Percentiles rank a stretch among this genome's conserved stretches.
phyloP scores from a whole-genome alignment of 2,888 invertebrate genomes.

The Sussaba pulchella region DNA sequence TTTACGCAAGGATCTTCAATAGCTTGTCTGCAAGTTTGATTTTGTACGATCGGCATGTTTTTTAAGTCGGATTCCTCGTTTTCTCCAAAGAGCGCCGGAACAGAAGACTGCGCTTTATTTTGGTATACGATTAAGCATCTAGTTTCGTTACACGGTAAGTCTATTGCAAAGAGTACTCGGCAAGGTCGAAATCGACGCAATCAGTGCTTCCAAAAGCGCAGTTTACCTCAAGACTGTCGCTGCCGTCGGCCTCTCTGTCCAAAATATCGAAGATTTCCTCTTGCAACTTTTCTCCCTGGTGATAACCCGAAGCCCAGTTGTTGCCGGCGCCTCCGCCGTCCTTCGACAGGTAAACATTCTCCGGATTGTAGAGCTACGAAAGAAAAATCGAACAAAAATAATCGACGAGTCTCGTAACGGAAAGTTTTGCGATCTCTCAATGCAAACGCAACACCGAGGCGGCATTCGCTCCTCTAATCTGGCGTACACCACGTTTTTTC shows the following conservation, averaged over 20 bases:
- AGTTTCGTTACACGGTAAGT: not conserved
- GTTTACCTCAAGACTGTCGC: slow-evolving; percentile 96
- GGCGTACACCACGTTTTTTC: too few species aligned
- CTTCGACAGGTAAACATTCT: slow-evolving; percentile 98
- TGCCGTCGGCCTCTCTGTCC: slow-evolving; percentile 99
- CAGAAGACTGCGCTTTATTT: too few species aligned
- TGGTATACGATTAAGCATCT: too few species aligned
- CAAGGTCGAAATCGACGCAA: not conserved
- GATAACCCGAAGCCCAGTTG: slow-evolving; percentile 99
- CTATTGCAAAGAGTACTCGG: not conserved
- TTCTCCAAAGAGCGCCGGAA: too few species aligned
- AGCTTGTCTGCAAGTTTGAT: too few species aligned
- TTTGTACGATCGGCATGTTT: too few species aligned
- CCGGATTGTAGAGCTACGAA: slow-evolving; percentile 96
- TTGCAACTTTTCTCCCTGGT: slow-evolving; percentile 95
- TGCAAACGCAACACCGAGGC: not conserved
- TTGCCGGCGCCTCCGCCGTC: slow-evolving; percentile 99
- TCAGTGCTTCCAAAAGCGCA: too few species aligned
- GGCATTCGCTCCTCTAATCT: too few species aligned
- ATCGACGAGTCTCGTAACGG: too few species aligned
- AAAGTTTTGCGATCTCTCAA: slow-evolving; percentile 9
- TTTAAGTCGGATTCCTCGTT: too few species aligned
- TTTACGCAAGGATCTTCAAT: too few species aligned
- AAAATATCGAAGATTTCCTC: slow-evolving; percentile 99
- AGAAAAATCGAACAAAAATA: not conserved